Conservation (phyloP, 2,797 vertebrate genomes). For the Dipus sagitta region DNA sequence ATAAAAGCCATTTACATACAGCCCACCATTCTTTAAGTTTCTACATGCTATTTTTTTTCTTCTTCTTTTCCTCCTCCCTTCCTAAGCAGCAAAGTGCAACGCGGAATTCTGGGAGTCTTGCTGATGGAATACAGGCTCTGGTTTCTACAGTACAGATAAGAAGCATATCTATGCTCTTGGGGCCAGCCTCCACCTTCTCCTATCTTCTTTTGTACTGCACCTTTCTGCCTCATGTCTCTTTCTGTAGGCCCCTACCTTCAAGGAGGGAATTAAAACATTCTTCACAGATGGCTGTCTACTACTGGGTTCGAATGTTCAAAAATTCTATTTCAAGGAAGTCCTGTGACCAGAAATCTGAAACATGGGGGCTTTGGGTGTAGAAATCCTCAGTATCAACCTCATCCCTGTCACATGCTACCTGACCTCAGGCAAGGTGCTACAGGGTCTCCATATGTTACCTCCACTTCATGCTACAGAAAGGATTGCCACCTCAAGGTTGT, state of each 20-base stretch:
- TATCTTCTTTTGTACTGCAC: neutral
- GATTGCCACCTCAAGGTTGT: neutral
- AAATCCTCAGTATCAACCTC: neutral
- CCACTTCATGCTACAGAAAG: no score
- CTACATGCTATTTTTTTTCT: neutral
- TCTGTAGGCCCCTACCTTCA: neutral
- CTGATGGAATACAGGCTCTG: neutral
- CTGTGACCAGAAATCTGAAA: conserved; percentile 34
- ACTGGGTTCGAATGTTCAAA: neutral
- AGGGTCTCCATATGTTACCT: neutral
- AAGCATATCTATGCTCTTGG: neutral
- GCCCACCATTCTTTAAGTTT: conserved; percentile 53
- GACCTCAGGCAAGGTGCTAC: neutral
- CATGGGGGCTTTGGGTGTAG: neutral
- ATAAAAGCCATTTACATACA: conserved; percentile 86
- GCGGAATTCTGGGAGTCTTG: conserved; percentile 52
- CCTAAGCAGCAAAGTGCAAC: conserved; percentile 31
- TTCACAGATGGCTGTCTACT: neutral
- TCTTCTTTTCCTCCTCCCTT: neutral
- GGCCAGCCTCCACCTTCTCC: neutral
- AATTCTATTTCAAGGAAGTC: conserved; percentile 52
- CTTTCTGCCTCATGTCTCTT: neutral
- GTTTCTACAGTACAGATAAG: conserved; percentile 51
- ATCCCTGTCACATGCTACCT: neutral
- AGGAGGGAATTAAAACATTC: neutral